These are phyloP conservation scores for Leptinotarsa defecta DNA, from an alignment of 1,140 invertebrate species.

Conservation along the genomic window DNA sequence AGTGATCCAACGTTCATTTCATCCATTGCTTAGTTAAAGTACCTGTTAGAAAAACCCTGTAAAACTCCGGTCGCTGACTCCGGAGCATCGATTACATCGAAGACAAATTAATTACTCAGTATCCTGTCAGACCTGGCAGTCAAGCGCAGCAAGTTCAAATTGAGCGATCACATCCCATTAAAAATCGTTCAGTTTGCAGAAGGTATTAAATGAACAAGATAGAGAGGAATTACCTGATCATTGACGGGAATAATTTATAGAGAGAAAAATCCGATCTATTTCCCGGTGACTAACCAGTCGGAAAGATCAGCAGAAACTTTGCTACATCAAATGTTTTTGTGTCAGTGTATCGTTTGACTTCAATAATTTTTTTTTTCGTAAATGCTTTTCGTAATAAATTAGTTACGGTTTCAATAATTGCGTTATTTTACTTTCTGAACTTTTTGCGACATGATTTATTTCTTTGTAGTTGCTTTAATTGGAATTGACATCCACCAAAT, in stretches of 20 bases:
- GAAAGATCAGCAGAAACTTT: background rate
- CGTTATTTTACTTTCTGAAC: too few species aligned
- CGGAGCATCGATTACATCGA: conserved; percentile 4
- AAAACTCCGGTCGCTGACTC: background rate
- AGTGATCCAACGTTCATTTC: too few species aligned
- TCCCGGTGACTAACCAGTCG: background rate
- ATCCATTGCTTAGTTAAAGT: too few species aligned
- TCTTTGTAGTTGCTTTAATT: too few species aligned
- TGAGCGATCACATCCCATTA: conserved; percentile 17
- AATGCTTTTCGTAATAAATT: too few species aligned
- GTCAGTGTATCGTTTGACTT: too few species aligned
- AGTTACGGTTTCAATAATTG: too few species aligned
- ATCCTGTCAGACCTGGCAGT: conserved; percentile 14
- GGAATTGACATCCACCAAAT: too few species aligned
- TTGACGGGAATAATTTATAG: conserved; percentile 18
- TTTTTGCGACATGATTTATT: too few species aligned
- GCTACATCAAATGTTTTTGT: background rate
- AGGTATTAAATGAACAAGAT: conserved; percentile 18
- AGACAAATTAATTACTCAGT: conserved; percentile 19
- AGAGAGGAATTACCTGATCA: conserved; percentile 1
- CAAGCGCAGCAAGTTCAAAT: conserved; percentile 7
- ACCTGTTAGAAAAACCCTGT: too few species aligned
- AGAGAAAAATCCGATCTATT: background rate
- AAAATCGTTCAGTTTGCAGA: conserved; percentile 17
- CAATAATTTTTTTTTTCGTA: too few species aligned